Evolutionary conservation across 2,888 invertebrate genomes (phyloP).

Genomic region (Apocheima hispidaria): DNA sequence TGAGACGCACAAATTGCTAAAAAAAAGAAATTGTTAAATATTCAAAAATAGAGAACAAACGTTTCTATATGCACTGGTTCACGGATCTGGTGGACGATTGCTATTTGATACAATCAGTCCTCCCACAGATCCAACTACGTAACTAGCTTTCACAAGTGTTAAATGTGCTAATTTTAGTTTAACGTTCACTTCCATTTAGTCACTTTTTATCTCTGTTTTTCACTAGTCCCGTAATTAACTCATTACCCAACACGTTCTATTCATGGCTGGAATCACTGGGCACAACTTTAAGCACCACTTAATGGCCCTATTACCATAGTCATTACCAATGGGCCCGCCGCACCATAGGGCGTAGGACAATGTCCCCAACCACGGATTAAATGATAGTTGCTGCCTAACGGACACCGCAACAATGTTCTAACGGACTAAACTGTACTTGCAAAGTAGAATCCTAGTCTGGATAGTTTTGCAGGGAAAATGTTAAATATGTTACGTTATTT

Average conservation of each 20-base stretch:
- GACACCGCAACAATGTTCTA: conserved; percentile 17
- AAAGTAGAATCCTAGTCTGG: background rate
- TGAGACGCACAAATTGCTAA: no score
- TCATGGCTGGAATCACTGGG: conserved; percentile 22
- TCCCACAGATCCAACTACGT: no score
- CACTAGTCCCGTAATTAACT: conserved; percentile 10
- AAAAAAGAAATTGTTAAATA: no score
- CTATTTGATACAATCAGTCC: no score
- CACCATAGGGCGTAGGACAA: background rate
- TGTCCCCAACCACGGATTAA: conserved; percentile 4
- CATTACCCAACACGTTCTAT: conserved; percentile 10
- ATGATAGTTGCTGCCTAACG: background rate
- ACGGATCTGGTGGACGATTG: no score
- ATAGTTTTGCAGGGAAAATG: background rate
- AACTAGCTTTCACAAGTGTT: no score
- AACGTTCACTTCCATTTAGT: background rate
- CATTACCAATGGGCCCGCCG: conserved; percentile 11
- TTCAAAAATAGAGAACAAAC: no score
- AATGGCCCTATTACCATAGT: conserved; percentile 25
- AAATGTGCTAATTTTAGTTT: background rate
- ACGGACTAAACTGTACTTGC: background rate
- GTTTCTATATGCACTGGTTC: no score
- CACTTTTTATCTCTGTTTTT: background rate
- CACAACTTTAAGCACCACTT: conserved; percentile 19
- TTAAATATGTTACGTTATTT: background rate